Evolutionary conservation across 2,888 invertebrate species (phyloP), one percentile per base, ranked within the genome.

Genomic region (Minunthozetes semirufus): DNA sequence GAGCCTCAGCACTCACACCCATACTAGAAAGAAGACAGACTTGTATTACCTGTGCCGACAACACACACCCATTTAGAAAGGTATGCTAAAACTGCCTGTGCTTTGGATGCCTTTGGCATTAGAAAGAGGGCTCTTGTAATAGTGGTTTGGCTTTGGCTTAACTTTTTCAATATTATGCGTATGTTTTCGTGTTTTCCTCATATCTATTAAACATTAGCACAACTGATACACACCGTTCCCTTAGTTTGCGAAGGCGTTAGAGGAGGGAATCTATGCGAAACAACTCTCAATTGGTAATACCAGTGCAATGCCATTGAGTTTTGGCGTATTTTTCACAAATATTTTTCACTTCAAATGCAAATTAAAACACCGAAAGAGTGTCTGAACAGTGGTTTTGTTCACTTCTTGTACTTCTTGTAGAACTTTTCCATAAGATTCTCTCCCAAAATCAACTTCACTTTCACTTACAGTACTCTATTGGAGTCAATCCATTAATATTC

Each of bases 1-100:
- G 70, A 22, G 48, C 22, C 48, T 1, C 25, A 11, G 19, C 29
- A 25, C 70, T 70, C 70, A 70, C 70, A 70, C 70, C 70, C 70
- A 70, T 11, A 19, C 5, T 33, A 15, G 9, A 19, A 66, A 66
- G 48, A 70, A 70, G 42, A n/a, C 70, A 48, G 70, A 70, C 70
- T 70, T 48, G 70, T 70, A 22, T 46, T 70, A 70, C 70, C 70
- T 70, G 48, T 70, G 70, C 70, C 70, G 70, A 70, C 70, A 46
- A 27, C 48, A 68, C 68, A 70, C 70, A 70, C 70, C 70, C 70
- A 70, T 70, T 59, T 70, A 19, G 46, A 70, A 42, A 70, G 70
- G 70, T 70, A 70, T 70, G 70, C 48, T 17, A 70, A 11, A 19
- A 19, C 9, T 68, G 22, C 15, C 9, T n/a, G 66, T 15, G 33